These are phyloP conservation scores for Corydoras maculifer DNA, from an alignment of 2,113 vertebrate genomes.

Conservation along the genomic window DNA sequence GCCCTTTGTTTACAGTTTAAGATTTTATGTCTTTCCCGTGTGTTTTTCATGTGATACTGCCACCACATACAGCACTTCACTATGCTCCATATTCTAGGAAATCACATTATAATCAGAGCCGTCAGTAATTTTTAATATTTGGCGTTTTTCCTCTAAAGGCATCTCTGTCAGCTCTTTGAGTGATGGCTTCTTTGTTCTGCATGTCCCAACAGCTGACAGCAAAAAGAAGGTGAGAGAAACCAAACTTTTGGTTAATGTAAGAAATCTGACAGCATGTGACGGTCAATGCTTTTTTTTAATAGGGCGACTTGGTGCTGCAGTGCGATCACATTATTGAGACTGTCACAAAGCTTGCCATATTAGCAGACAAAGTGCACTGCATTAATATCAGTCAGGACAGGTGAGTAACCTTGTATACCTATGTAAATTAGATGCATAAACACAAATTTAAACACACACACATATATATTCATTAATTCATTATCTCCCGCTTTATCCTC, in stretches of 20 bases:
- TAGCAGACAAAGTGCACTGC: conserved; percentile 72
- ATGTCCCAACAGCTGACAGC: conserved; percentile 81
- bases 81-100: background rate
- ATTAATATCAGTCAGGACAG: conserved; percentile 92
- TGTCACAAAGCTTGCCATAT: conserved; percentile 82
- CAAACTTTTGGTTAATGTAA: background rate
- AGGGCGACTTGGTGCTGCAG: conserved; percentile 90
- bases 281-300: conserved; percentile 29
- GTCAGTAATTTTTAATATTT: background rate
- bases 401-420: too few species aligned
- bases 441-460: too few species aligned
- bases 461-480: too few species aligned
- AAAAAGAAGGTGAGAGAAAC: conserved; percentile 81
- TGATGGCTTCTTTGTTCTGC: conserved; percentile 86
- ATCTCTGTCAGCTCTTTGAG: conserved; percentile 90
- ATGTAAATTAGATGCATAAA: background rate
- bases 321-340: conserved; percentile 88
- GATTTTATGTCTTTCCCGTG: too few species aligned
- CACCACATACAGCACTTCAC: background rate
- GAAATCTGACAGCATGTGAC: background rate
- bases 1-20: too few species aligned
- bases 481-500: too few species aligned
- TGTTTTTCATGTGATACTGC: background rate
- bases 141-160: conserved; percentile 59
- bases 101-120: background rate